These are phyloP conservation scores for Clarias fuscus DNA, from an alignment of 2,797 vertebrate genomes.

Conservation along the genomic window DNA sequence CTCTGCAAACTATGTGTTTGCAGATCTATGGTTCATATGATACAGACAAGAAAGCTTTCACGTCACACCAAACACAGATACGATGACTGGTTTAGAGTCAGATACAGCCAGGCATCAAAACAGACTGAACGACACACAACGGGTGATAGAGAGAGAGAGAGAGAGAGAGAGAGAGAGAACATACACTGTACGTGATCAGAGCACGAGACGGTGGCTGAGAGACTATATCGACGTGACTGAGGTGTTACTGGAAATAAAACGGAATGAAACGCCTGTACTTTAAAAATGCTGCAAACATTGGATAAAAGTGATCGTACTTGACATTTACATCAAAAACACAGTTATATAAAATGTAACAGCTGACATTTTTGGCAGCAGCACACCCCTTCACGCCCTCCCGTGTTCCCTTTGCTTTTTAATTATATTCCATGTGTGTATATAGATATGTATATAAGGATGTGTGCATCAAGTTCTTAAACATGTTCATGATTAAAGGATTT, in stretches of 20 bases:
- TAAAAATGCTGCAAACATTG: slow-evolving; percentile 8
- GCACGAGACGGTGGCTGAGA: background rate
- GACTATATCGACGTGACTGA: background rate
- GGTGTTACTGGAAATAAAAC: background rate
- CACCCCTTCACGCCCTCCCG: background rate
- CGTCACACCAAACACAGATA: slow-evolving; percentile 46
- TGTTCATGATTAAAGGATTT: slow-evolving; percentile 13
- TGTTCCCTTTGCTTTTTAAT: background rate
- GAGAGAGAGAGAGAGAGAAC: background rate
- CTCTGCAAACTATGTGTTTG: background rate
- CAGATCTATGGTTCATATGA: slow-evolving; percentile 25
- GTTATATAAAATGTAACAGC: slow-evolving; percentile 48
- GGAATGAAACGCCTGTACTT: background rate
- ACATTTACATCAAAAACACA: slow-evolving; percentile 43
- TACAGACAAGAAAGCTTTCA: slow-evolving; percentile 20
- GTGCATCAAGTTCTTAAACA: background rate
- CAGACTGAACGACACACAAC: slow-evolving; percentile 28
- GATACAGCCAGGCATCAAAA: slow-evolving; percentile 32
- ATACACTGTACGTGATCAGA: slow-evolving; percentile 6
- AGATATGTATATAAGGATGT: background rate
- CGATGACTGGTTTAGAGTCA: slow-evolving; percentile 31
- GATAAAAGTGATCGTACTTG: slow-evolving; percentile 7
- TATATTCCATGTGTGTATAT: background rate
- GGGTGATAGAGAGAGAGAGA: background rate
- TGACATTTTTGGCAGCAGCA: slow-evolving; percentile 52